A percentile compares a stretch with the other conserved stretches of the same genome.
Conservation (phyloP, 1,140 invertebrate genomes). For the Ditylenchus dipsaci region DNA sequence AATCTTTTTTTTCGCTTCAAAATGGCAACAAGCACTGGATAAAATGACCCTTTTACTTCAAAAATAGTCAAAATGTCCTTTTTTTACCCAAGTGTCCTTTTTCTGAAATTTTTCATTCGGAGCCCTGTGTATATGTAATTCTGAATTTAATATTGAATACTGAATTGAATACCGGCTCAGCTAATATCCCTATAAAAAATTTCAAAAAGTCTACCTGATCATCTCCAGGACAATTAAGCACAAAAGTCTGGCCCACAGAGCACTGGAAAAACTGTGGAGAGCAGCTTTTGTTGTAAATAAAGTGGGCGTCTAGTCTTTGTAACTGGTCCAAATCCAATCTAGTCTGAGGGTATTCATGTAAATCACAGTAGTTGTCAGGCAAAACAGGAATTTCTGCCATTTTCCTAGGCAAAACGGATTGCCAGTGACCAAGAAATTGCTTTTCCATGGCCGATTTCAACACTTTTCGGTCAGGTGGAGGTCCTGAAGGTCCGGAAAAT, state of each 20-base stretch:
- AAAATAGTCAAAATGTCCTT: no score
- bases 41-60: no score
- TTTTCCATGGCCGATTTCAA: no score
- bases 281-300: constrained; percentile 37
- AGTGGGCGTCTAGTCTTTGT: constrained; percentile 5
- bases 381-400: background rate
- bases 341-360: background rate
- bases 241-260: constrained; percentile 33
- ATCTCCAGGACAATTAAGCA: constrained; percentile 24
- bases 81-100: no score
- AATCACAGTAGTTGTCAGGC: background rate
- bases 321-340: background rate
- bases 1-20: no score
- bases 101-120: no score
- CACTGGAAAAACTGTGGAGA: constrained; percentile 26
- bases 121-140: no score
- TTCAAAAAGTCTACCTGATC: background rate
- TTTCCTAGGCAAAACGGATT: background rate
- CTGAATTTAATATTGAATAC: no score
- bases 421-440: no score
- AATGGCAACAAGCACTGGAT: no score
- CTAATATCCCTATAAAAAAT: no score
- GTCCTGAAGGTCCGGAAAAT: background rate
- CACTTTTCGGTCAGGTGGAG: background rate
- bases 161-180: no score